Conservation (phyloP, 2,888 invertebrate species). For the Drosophila kanekoi region DNA sequence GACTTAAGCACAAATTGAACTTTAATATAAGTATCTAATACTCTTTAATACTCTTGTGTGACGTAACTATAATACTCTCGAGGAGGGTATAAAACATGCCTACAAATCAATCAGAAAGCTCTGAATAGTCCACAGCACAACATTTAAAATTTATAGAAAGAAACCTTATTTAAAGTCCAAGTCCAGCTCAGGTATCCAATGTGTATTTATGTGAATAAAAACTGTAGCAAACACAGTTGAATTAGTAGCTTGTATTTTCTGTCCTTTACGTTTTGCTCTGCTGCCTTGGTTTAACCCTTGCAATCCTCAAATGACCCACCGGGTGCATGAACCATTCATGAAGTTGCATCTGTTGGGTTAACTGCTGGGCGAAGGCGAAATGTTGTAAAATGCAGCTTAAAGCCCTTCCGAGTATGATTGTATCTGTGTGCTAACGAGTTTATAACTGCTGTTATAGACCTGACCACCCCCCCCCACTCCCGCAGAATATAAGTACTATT, state of each 20-base stretch:
- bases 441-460: slow-evolving; percentile 35
- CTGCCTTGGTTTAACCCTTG: slow-evolving; percentile 2
- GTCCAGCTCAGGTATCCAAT: too few species aligned
- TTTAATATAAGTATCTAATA: too few species aligned
- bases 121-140: too few species aligned
- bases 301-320: slow-evolving; percentile 1
- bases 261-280: background rate
- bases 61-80: too few species aligned
- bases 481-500: background rate
- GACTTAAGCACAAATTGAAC: too few species aligned
- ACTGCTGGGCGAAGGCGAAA: slow-evolving; percentile 39
- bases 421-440: slow-evolving; percentile 55
- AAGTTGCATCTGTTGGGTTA: slow-evolving; percentile 27
- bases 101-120: background rate
- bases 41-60: too few species aligned
- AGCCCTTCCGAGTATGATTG: slow-evolving; percentile 10
- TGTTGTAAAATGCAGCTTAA: slow-evolving; percentile 44
- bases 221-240: slow-evolving; percentile 53
- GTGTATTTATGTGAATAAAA: slow-evolving; percentile 20
- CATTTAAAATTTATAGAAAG: too few species aligned
- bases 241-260: slow-evolving; percentile 46
- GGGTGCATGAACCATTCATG: slow-evolving; percentile 8
- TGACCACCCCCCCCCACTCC: background rate
- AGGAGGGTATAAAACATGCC: too few species aligned
- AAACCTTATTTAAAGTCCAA: too few species aligned